Conservation (phyloP, 2,888 invertebrate genomes). For the Clunio marinus region DNA sequence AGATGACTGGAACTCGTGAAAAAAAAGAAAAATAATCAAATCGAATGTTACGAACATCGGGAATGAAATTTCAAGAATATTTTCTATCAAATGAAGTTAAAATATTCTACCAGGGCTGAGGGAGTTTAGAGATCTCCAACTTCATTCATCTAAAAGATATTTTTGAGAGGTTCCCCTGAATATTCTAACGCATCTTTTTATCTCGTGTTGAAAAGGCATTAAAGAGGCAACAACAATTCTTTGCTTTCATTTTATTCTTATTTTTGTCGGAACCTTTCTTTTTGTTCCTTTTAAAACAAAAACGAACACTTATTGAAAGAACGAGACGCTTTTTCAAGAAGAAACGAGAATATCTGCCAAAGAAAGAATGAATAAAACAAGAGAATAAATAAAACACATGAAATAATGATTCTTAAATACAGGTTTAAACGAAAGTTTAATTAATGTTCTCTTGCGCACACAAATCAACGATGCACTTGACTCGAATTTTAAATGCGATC, state of each 20-base stretch:
- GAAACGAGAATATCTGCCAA: not conserved
- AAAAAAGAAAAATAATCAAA: not conserved
- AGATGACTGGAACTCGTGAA: constrained; percentile 12
- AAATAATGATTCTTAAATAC: constrained; percentile 15
- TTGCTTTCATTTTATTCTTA: not conserved
- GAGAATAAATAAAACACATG: constrained; percentile 11
- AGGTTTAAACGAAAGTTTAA: not conserved
- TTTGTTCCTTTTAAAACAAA: constrained; percentile 24
- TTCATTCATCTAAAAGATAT: not conserved
- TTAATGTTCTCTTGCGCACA: not conserved
- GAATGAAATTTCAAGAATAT: too few species aligned
- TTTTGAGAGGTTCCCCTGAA: not conserved
- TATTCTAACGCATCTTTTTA: constrained; percentile 5
- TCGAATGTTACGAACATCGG: too few species aligned
- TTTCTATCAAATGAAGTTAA: too few species aligned
- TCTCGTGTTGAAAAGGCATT: constrained; percentile 28
- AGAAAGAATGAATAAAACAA: not conserved
- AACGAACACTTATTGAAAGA: not conserved
- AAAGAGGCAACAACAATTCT: constrained; percentile 7
- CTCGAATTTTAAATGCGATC: not conserved
- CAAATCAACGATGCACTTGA: not conserved
- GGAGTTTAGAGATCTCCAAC: too few species aligned
- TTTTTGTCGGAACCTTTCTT: constrained; percentile 13
- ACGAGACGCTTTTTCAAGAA: not conserved
- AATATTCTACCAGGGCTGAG: not conserved